Base-by-base conservation (phyloP, 2,888 invertebrate genomes). In the Spilarctia lutea region DNA sequence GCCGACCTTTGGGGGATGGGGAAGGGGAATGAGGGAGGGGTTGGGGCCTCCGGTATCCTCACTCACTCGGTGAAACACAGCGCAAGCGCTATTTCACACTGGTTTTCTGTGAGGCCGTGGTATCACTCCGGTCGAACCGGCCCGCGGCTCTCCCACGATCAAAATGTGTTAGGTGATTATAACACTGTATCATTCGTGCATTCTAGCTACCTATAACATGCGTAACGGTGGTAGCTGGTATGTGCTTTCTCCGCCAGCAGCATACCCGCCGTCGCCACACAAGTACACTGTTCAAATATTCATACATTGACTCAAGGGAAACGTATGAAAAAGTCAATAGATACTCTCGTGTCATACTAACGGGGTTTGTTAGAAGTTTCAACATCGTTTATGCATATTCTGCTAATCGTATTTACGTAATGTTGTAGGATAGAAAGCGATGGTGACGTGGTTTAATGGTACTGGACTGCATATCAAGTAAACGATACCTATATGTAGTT, bases 181-280 rank as follows among this genome's bases (percentile, higher is more conserved):
- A 20, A 20, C 16, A 48, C 48, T 20, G 7, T 0, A 3, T 7
- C 48, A 20, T 20, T 48, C 48, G 20, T 48, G 48, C 18, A 48
- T 75, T 73, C 79, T 80, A 78, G 78, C 63, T 70, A 79, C 76
- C 48, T 81, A 85, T 84, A 84, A 80, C 85, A 86, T 81, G 86
- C 85, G 83, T 80, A 83, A 78, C 60, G 39, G 39, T 81, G 78
- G 78, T 67, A 74, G 76, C 82, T 79, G 75, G 80, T 80, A 80
- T 79, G 79, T 88, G 87, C 92, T 93, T 93, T 93, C 93, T 90
- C 91, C 76, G 76, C 85, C 88, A 89, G 89, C 88, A 84, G 74
- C 75, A 75, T 66, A 77, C 72, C 76, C 67, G 74, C 79, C 83
- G 85, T 86, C 84, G 79, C 84, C 79, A 81, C 75, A 75, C 79